phyloP scores from a whole-genome alignment of 1,140 invertebrate genomes.

The Paralvinella palmiformis region DNA sequence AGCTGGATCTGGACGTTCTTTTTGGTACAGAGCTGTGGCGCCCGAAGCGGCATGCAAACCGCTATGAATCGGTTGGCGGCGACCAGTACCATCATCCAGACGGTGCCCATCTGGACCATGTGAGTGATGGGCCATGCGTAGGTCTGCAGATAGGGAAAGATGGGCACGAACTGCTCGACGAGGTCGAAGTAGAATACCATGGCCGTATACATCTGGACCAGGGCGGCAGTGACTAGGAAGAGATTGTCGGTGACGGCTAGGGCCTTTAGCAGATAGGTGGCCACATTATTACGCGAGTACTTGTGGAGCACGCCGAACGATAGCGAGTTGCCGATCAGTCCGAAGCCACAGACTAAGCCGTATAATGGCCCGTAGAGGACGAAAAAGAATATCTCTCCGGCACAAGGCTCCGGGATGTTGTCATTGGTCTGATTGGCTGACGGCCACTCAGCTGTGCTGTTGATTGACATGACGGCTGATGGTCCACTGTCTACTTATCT shows the following conservation, averaged over 20 bases:
- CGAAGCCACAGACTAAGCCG: slow-evolving; percentile 19
- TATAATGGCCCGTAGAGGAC: slow-evolving; percentile 17
- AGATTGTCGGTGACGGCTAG: slow-evolving; percentile 18
- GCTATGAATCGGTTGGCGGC: slow-evolving; percentile 20
- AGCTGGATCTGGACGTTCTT: slow-evolving; percentile 13
- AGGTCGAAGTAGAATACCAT: slow-evolving; percentile 14
- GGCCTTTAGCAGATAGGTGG: slow-evolving; percentile 10
- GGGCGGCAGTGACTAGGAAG: slow-evolving; percentile 12
- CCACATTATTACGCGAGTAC: slow-evolving; percentile 4
- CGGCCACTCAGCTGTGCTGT: too few species aligned
- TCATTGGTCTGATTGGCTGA: too few species aligned
- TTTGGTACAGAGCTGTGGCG: slow-evolving; percentile 13
- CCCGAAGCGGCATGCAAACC: slow-evolving; percentile 17
- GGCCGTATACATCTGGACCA: slow-evolving; percentile 18
- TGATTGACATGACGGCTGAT: too few species aligned
- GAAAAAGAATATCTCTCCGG: slow-evolving; percentile 20
- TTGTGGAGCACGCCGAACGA: slow-evolving; percentile 20
- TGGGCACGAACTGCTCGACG: neutral
- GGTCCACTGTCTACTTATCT: too few species aligned
- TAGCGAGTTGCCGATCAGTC: slow-evolving; percentile 18
- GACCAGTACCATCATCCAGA: slow-evolving; percentile 21
- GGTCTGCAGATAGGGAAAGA: slow-evolving; percentile 3
- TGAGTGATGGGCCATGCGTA: slow-evolving; percentile 17
- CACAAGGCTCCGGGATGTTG: too few species aligned
- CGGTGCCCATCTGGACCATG: slow-evolving; percentile 19